Evolutionary conservation across 2,797 vertebrate species (phyloP).

Genomic region (Nasua narica): DNA sequence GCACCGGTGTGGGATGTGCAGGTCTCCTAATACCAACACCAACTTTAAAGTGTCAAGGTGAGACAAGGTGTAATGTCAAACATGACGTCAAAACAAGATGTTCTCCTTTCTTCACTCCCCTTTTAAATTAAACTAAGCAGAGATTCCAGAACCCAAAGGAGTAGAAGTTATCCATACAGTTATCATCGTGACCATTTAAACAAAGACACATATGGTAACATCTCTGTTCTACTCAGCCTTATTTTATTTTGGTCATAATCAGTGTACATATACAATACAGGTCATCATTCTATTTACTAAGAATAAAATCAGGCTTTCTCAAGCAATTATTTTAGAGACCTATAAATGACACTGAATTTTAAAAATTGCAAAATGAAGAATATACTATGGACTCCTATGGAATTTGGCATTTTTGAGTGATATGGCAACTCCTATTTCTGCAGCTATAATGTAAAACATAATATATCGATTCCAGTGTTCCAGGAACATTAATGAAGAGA

Average conservation of each 20-base stretch:
- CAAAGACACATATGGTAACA: background rate
- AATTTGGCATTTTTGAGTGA: slow-evolving; percentile 44
- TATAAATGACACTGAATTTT: background rate
- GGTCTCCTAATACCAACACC: slow-evolving; percentile 98
- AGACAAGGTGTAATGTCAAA: slow-evolving; percentile 59
- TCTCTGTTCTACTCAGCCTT: slow-evolving; percentile 23
- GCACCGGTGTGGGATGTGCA: slow-evolving; percentile 98
- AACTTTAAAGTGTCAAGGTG: slow-evolving; percentile 84
- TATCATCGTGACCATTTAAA: background rate
- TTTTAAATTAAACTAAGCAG: slow-evolving; percentile 28
- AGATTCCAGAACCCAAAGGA: slow-evolving; percentile 24
- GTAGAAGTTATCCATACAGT: background rate
- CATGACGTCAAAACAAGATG: slow-evolving; percentile 1
- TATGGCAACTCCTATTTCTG: slow-evolving; percentile 13
- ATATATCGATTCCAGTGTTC: background rate
- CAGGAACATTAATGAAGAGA: background rate
- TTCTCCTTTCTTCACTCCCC: background rate
- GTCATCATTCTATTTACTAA: slow-evolving; percentile 32
- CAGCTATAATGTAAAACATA: background rate
- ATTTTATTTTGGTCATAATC: background rate
- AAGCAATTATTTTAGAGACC: slow-evolving; percentile 32
- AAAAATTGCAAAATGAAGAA: slow-evolving; percentile 27
- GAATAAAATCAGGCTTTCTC: slow-evolving; percentile 52
- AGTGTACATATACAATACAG: background rate
- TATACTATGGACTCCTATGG: background rate